Conservation (phyloP, 2,113 vertebrate genomes). For the Melanocharis versteri region DNA sequence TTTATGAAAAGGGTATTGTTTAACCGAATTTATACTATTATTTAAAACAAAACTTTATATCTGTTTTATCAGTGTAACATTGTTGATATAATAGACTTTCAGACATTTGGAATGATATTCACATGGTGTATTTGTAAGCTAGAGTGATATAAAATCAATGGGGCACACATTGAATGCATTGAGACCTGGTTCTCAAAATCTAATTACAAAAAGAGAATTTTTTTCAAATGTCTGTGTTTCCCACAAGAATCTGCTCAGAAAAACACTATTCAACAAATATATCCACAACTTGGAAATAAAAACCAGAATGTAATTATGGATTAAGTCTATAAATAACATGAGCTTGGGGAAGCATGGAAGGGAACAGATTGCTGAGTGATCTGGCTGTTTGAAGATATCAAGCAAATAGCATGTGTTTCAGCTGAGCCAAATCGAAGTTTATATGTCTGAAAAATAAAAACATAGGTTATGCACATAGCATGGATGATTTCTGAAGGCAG, state of each 20-base stretch:
- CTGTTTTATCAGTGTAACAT: background rate
- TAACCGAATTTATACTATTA: background rate
- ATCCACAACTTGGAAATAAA: conserved; percentile 26
- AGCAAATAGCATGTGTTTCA: background rate
- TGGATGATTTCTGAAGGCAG: background rate
- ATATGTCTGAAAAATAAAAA: background rate
- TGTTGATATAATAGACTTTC: background rate
- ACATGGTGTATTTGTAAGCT: background rate
- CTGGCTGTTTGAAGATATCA: conserved; percentile 30
- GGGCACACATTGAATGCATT: background rate
- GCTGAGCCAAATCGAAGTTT: background rate
- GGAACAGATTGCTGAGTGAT: conserved; percentile 37
- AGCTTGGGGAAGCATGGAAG: background rate
- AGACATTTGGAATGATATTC: background rate
- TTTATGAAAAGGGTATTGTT: background rate
- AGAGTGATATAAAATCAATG: conserved; percentile 39
- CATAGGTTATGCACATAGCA: background rate
- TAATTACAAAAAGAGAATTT: conserved; percentile 16
- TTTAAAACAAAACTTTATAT: background rate
- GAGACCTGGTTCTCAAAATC: background rate
- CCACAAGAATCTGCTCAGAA: background rate
- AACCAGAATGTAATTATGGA: conserved; percentile 10
- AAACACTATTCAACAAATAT: background rate
- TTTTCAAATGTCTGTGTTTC: background rate
- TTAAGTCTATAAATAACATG: conserved; percentile 35